Percentiles rank a stretch among this genome's conserved stretches.
Evolutionary conservation across 2,797 vertebrate genomes (phyloP).

Genomic region (Kryptopterus vitreolus): DNA sequence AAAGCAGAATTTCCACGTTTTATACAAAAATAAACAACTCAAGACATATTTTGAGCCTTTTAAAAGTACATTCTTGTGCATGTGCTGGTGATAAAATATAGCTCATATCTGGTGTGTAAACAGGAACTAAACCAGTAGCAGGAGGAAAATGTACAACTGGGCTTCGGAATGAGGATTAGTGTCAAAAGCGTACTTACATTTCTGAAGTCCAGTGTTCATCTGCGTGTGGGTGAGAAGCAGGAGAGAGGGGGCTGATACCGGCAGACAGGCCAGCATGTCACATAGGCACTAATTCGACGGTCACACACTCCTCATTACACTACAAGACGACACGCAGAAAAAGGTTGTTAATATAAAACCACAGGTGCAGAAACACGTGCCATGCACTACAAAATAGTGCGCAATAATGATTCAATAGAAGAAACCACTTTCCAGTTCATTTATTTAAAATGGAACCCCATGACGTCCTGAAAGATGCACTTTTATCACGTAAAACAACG

Average conservation of each 20-base stretch:
- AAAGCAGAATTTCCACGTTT: too few relatives aligned
- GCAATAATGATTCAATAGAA: not conserved
- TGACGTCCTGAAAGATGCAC: not conserved
- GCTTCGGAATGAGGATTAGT: not conserved
- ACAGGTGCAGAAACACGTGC: not conserved
- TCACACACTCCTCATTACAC: slow-evolving; percentile 82
- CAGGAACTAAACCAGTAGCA: not conserved
- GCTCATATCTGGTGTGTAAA: not conserved
- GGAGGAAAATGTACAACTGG: not conserved
- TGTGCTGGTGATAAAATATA: too few relatives aligned
- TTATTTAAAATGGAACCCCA: not conserved
- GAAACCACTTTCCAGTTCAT: not conserved
- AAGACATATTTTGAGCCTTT: not conserved
- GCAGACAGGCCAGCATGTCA: slow-evolving; percentile 97
- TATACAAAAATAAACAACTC: not conserved
- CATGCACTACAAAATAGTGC: not conserved
- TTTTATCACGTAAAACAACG: not conserved
- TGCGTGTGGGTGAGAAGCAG: slow-evolving; percentile 92
- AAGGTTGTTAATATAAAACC: slow-evolving; percentile 35
- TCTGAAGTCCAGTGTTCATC: slow-evolving; percentile 99
- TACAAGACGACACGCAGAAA: slow-evolving; percentile 61
- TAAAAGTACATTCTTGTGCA: too few relatives aligned
- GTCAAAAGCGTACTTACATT: slow-evolving; percentile 84
- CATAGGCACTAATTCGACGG: slow-evolving; percentile 84
- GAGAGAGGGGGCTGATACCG: slow-evolving; percentile 88